A percentile compares a stretch with the other conserved stretches of the same genome.
Conservation (phyloP, 2,888 invertebrate genomes). For the Sepioteuthis lessoniana region DNA sequence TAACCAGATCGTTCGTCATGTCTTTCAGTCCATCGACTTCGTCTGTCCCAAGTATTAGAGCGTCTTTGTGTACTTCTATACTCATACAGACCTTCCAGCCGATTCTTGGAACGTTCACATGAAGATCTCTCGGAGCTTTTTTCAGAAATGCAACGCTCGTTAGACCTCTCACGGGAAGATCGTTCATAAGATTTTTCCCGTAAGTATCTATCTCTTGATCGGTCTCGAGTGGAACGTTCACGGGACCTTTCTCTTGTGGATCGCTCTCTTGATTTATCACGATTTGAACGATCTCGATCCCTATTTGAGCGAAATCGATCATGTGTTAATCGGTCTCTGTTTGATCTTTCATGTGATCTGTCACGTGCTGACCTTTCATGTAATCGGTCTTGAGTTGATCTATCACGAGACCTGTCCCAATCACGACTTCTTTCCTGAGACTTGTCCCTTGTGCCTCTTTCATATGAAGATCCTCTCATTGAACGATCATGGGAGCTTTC, state of each 20-base stretch:
- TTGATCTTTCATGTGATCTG: constrained; percentile 45
- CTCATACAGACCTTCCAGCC: not conserved
- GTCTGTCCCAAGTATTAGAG: constrained; percentile 24
- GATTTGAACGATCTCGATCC: constrained; percentile 40
- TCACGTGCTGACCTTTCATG: not conserved
- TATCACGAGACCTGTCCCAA: constrained; percentile 52
- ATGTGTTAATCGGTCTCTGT: constrained; percentile 38
- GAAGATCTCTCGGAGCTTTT: constrained; percentile 36
- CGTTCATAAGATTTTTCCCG: constrained; percentile 37
- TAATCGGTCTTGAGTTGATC: constrained; percentile 49
- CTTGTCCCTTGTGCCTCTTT: constrained; percentile 48
- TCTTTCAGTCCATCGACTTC: constrained; percentile 38
- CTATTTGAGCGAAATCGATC: constrained; percentile 35
- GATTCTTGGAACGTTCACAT: constrained; percentile 14
- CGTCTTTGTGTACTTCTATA: constrained; percentile 41
- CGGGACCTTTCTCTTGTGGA: constrained; percentile 40
- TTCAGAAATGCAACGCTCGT: constrained; percentile 23
- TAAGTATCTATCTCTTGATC: constrained; percentile 42
- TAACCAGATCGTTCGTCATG: not conserved
- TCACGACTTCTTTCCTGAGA: constrained; percentile 53
- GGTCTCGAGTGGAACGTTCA: constrained; percentile 14
- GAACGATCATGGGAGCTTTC: constrained; percentile 37
- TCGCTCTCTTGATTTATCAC: constrained; percentile 38
- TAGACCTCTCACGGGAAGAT: not conserved
- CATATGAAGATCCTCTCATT: not conserved